Evolutionary conservation across 2,888 invertebrate species (phyloP), one percentile per base, ranked within the genome.

Genomic region (Mythimna impura): DNA sequence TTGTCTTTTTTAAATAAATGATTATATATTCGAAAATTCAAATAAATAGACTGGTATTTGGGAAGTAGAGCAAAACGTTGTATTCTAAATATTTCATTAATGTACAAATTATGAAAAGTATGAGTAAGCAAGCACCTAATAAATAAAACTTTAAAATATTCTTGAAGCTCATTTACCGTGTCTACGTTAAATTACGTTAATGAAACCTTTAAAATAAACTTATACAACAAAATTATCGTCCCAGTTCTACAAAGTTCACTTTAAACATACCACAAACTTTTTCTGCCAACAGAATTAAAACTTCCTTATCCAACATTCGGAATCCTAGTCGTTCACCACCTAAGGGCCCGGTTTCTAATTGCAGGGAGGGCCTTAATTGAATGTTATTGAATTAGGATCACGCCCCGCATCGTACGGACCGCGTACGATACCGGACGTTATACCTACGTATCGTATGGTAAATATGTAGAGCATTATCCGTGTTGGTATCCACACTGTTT

Each of bases 351-450:
- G 87, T 89, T 89, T 87, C 87, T 92, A 93, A 94, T 93, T 91
- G 89, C 89, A 85, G 90, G 86, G 90, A 86, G 88, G 83, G 85
- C 76, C 84, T 89, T 94, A 95, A 95, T 94, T 94, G 94, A 94
- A 94, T 92, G 93, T 95, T 94, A 95, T 95, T 94, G 93, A 94
- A 94, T 94, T 92, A 93, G 93, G 89, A 89, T 86, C 90, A 88
- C 92, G 91, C 91, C 91, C 89, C 83, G 25, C n/a, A n/a, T 40
- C 80, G 73, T 65, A 58, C 63, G 65, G 58, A 40, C 40, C 80
- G 50, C 64, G 61, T 70, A 22, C 73, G 54, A 66, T 40, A 66
- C 67, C 70, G 72, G 69, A 76, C 65, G 54, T 30, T 54, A 43
- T 43, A n/a, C n/a, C n/a, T n/a, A 43, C 43, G 47, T 47, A 47